Percentiles rank a stretch among this genome's conserved stretches.
Evolutionary conservation across 2,888 invertebrate species (phyloP).

Genomic region (Yponomeuta evonymella): DNA sequence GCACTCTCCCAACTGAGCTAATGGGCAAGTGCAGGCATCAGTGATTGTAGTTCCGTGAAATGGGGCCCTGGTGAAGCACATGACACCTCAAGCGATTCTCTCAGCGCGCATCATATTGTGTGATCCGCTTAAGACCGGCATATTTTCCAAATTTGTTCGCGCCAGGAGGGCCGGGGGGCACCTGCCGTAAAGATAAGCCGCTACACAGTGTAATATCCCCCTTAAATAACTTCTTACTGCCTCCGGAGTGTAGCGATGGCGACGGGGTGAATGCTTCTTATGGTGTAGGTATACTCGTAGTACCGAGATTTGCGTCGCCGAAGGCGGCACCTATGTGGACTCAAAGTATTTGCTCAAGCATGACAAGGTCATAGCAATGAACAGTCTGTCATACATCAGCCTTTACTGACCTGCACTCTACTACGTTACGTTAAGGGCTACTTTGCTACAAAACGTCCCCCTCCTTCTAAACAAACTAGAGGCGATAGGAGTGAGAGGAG

Average conservation of each 20-base stretch:
- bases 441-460: too few species aligned
- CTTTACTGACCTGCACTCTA: too few species aligned
- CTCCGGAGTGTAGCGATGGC: constrained; percentile 61
- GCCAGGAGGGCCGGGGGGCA: constrained; percentile 53
- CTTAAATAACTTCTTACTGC: constrained; percentile 75
- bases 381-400: too few species aligned
- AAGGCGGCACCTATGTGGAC: neutral
- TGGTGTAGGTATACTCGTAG: neutral
- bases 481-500: too few species aligned
- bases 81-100: constrained; percentile 3
- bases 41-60: too few species aligned
- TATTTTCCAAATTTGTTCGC: constrained; percentile 71
- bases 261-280: constrained; percentile 35
- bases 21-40: too few species aligned
- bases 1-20: too few species aligned
- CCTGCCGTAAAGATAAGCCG: constrained; percentile 76
- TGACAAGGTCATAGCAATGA: too few species aligned
- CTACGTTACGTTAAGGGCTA: too few species aligned
- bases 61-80: too few species aligned
- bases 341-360: neutral
- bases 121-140: constrained; percentile 70
- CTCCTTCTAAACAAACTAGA: too few species aligned
- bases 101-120: constrained; percentile 22
- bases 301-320: too few species aligned
- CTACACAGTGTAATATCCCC: constrained; percentile 70